Evolutionary conservation across 2,113 vertebrate genomes (phyloP).

Genomic region (Anas platyrhynchos): DNA sequence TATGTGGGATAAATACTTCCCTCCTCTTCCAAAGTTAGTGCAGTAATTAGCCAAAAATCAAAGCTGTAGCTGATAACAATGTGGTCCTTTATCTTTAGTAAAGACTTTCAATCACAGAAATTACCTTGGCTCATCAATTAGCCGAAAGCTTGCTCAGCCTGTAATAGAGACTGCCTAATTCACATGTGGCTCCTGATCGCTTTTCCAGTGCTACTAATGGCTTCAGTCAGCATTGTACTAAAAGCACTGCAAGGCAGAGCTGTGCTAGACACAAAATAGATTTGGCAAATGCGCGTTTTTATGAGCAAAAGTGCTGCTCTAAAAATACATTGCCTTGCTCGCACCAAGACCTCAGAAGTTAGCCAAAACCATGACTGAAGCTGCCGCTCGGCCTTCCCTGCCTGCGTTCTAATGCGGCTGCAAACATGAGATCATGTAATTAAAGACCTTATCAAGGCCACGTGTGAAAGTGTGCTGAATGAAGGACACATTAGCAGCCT

Average conservation of each 20-base stretch:
- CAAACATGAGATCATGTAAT: neutral
- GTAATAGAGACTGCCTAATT: neutral
- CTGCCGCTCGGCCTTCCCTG: neutral
- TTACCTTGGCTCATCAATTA: constrained; percentile 43
- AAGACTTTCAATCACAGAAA: constrained; percentile 35
- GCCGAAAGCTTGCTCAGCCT: neutral
- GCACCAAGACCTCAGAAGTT: neutral
- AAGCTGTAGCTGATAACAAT: constrained; percentile 29
- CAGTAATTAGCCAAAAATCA: constrained; percentile 16
- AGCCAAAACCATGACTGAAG: neutral
- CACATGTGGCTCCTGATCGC: neutral
- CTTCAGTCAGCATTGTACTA: neutral
- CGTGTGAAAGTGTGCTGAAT: neutral
- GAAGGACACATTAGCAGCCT: neutral
- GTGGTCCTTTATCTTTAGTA: neutral
- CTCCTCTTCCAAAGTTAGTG: neutral
- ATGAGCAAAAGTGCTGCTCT: neutral
- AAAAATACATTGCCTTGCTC: neutral
- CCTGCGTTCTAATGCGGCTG: neutral
- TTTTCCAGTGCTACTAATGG: neutral
- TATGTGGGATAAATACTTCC: constrained; percentile 36
- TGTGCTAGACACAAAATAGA: neutral
- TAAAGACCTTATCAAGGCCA: constrained; percentile 3
- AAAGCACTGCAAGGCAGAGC: neutral
- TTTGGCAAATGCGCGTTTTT: neutral